phyloP scores from a whole-genome alignment of 1,140 invertebrate species.

The Euwallacea fornicatus region DNA sequence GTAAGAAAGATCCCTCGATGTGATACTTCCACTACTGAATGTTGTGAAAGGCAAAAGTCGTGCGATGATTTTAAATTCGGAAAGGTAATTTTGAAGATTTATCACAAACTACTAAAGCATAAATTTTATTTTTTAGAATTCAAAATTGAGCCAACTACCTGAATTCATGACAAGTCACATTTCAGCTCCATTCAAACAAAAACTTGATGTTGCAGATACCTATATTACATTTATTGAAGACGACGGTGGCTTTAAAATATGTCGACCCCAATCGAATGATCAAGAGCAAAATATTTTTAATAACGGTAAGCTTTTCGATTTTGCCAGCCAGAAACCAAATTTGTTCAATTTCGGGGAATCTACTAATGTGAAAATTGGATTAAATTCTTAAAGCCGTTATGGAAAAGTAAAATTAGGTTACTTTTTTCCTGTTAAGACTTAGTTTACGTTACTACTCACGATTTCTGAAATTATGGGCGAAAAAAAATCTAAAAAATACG shows the following conservation, averaged over 20 bases:
- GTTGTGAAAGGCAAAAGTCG: too few relatives aligned
- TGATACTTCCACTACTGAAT: too few relatives aligned
- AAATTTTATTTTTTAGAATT: slow-evolving; percentile 12
- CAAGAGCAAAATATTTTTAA: not conserved
- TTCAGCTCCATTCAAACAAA: not conserved
- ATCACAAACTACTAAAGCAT: too few relatives aligned
- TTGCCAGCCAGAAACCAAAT: slow-evolving; percentile 14
- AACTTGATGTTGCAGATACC: not conserved
- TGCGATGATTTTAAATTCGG: too few relatives aligned
- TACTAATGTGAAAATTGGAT: not conserved
- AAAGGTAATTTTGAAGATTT: too few relatives aligned
- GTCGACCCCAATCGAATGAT: not conserved
- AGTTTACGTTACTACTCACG: not conserved
- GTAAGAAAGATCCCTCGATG: too few relatives aligned
- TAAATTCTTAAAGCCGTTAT: slow-evolving; percentile 4
- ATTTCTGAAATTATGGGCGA: not conserved
- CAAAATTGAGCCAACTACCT: not conserved
- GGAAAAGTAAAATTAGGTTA: not conserved
- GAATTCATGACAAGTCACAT: not conserved
- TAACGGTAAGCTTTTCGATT: slow-evolving; percentile 14
- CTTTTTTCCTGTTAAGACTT: too few relatives aligned
- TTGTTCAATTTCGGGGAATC: slow-evolving; percentile 17
- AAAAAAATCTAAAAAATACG: slow-evolving; percentile 7
- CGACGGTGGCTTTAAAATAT: not conserved
- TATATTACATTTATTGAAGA: not conserved